Evolutionary conservation across 2,888 invertebrate species (phyloP), one percentile per base, ranked within the genome.

Genomic region (Merodon equestris): DNA sequence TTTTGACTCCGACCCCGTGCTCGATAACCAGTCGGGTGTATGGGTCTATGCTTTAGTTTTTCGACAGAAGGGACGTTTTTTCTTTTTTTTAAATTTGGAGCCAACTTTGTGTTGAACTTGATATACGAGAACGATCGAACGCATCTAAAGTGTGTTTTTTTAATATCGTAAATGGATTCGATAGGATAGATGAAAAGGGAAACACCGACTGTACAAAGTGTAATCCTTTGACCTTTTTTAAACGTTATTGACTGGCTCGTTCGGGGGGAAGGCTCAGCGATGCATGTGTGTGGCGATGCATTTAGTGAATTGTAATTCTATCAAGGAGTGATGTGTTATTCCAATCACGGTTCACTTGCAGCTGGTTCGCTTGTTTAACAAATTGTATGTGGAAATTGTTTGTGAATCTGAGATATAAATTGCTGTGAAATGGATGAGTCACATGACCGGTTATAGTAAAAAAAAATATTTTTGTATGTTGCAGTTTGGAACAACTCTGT

Each of bases 121-220:
- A 18, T 42, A 47, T 48, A 40, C n/a, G 63, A 27, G 27, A 4
- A 4, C 27, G 27, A 27, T 2, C 27, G 7, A n/a, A n/a, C n/a
- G n/a, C n/a, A n/a, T n/a, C 27, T 27, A 27, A 7, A 27, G 27
- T 27, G 64, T 47, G 47, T 19, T 66, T 77, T 72, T 72, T 72
- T 64, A 79, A 79, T 79, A 79, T 70, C 56, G 68, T 64, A 79
- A 79, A 64, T 79, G 79, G 79, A 79, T 63, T 58, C 61, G 61
- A 53, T 47, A 36, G 34, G 34, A 40, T n/a, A n/a, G n/a, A n/a
- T n/a, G n/a, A n/a, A n/a, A n/a, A n/a, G n/a, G n/a, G n/a, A n/a
- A n/a, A n/a, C n/a, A n/a, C n/a, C n/a, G 50, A 57, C 45, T 38
- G 74, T 10, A 61, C 50, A 63, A 61, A 77, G 57, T 67, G 57